Base-by-base conservation (phyloP, 2,797 vertebrate species). In the Vultur gryphus region DNA sequence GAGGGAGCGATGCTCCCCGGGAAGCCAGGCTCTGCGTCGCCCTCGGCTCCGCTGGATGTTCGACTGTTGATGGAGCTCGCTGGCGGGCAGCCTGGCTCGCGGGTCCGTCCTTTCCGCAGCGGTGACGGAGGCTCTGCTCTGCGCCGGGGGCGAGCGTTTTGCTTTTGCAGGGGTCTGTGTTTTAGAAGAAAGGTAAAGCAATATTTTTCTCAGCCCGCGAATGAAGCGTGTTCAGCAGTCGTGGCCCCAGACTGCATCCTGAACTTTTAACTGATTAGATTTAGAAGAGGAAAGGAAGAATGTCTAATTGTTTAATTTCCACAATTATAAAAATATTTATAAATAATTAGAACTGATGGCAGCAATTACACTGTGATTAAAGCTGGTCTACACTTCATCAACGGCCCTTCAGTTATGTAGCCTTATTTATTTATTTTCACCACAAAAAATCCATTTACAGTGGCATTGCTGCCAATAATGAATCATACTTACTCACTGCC, bases 301-400 rank as follows among this genome's bases (percentile, higher is more conserved):
- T 77, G 90, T 85, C 83, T 95, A 94, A 96, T 89, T 76, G 87
- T 90, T 96, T 90, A 76, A 97, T 96, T 95, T 93, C 95, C 85
- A 96, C 94, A 66, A 94, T 95, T 95, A 95, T 70, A 76, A 76
- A 93, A 94, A 94, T 94, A 95, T 96, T 97, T 96, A 86, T 87
- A 61, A 77, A 79, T 93, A 92, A 97, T 96, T 82, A 95, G 93
- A 81, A 92, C 33, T 9, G 94, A 95, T 91, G 93, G 94, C 73
- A 52, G 94, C 11, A 65, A 94, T 96, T 95, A 91, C 31, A 2
- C 90, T 54, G 85, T 58, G 91, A 94, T 90, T 88, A 95, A 73
- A 86, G 83, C 94, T 29, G 93, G 55, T 52, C 90, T 66, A 66
- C 91, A 77, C 87, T 95, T 97, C 88, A 93, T 93, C 94, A 95